Percentiles rank a stretch among this genome's conserved stretches.
Evolutionary conservation across 2,113 vertebrate genomes (phyloP).

Genomic region (Oryzias curvinotus): DNA sequence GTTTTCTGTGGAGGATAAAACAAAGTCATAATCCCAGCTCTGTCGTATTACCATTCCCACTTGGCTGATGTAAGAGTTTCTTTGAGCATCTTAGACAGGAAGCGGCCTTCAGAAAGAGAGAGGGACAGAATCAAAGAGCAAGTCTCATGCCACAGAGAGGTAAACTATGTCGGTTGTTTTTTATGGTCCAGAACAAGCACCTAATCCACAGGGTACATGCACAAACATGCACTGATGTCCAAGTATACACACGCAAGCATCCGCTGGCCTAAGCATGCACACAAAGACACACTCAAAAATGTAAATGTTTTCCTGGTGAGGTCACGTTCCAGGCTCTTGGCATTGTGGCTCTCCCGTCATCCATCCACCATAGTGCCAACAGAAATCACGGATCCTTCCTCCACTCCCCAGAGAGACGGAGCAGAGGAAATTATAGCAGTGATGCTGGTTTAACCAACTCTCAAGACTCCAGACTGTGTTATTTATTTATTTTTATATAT

Average conservation of each 20-base stretch:
- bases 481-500: conserved; percentile 14
- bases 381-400: conserved; percentile 30
- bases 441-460: conserved; percentile 71
- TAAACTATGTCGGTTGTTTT: conserved; percentile 59
- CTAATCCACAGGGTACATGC: conserved; percentile 29
- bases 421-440: conserved; percentile 56
- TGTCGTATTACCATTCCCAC: conserved; percentile 25
- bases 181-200: conserved; percentile 42
- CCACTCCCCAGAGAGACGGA: conserved; percentile 44
- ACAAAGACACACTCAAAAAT: conserved; percentile 36
- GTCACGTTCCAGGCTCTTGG: conserved; percentile 68
- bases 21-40: conserved; percentile 35
- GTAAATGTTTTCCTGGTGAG: conserved; percentile 70
- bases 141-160: conserved; percentile 41
- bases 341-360: conserved; percentile 45
- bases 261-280: conserved; percentile 3
- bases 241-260: conserved; percentile 26
- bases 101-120: conserved; percentile 29
- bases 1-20: conserved; percentile 12
- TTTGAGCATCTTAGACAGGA: conserved; percentile 39
- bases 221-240: conserved; percentile 16
- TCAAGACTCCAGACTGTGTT: conserved; percentile 74
- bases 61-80: conserved; percentile 19
- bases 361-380: conserved; percentile 37
- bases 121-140: conserved; percentile 50